A percentile compares a stretch with the other conserved stretches of the same genome.
These are phyloP conservation scores for Phorcus lineatus DNA, from an alignment of 2,888 invertebrate species.

Conservation along the genomic window DNA sequence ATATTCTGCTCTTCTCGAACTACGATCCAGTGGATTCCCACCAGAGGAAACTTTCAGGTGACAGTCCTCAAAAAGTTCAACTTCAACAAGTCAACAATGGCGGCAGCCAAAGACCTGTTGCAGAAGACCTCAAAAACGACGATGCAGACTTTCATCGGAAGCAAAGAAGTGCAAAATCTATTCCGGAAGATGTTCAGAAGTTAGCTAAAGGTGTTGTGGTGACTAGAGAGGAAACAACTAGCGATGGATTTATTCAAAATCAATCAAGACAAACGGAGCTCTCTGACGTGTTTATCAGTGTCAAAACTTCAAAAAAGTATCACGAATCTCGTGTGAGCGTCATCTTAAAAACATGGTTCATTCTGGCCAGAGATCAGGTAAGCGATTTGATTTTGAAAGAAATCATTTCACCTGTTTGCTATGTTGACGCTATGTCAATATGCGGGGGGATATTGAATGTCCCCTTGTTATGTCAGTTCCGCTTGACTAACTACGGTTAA, in stretches of 20 bases:
- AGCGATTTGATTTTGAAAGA: constrained; percentile 56
- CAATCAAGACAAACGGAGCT: constrained; percentile 45
- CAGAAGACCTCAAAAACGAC: background rate
- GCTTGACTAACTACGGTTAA: background rate
- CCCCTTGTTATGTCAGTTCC: background rate
- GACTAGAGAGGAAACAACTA: constrained; percentile 16
- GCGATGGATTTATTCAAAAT: background rate
- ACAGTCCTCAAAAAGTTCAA: constrained; percentile 6
- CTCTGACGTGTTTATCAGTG: constrained; percentile 91
- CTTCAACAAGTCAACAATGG: background rate
- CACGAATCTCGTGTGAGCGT: constrained; percentile 89
- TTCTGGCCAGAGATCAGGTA: constrained; percentile 93
- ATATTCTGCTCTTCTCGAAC: constrained; percentile 30
- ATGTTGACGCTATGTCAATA: too few relatives aligned
- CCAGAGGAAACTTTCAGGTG: background rate
- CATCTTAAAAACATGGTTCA: constrained; percentile 96
- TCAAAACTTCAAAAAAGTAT: constrained; percentile 93
- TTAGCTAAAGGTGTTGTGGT: background rate
- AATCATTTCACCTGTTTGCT: background rate
- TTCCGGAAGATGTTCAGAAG: constrained; percentile 18
- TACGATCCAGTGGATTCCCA: background rate
- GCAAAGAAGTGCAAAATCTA: constrained; percentile 45
- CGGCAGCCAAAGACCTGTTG: background rate
- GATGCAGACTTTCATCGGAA: constrained; percentile 20
- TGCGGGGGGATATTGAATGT: too few relatives aligned